Base-by-base conservation (phyloP, 2,888 invertebrate genomes). In the Osmoderma eremita region DNA sequence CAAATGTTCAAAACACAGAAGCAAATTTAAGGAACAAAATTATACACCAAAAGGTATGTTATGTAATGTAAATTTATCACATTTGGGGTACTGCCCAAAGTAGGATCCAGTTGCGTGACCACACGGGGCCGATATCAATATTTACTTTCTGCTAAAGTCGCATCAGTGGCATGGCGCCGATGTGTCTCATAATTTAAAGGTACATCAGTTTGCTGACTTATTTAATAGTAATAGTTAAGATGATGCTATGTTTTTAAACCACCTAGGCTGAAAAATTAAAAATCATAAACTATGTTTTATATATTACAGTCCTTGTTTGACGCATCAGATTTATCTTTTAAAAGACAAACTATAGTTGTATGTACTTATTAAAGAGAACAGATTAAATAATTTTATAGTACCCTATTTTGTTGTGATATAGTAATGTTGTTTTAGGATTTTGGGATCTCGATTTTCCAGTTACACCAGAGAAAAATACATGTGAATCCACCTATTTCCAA, bases 1-100 rank as follows among this genome's bases (percentile, higher is more conserved):
- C 45, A 58, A 64, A 61, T 68, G 67, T 45, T 68, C 67, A 22
- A 64, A 38, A 50, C 67, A 68, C 36, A 56, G 65, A 42, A 65
- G 58, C 15, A 65, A 58, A 56, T 56, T 56, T 49, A 39, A 65
- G 22, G 39, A 36, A 13, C 18, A 48, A 15, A 39, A 65, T 20
- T 65, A 30, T 30, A 65, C 65, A 15, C 56, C 49, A 13, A 39
- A 30, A 48, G 65, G 65, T 65, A 65, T 2, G n/a, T 45, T 8
- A 8, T 45, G 18, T 3, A 17, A 18, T 17, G 18, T 18, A 10
- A 48, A 17, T 2, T 18, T 48, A 18, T n/a, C n/a, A 18, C 10
- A 17, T 48, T 18, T 48, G 8, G 15, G 15, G 18, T 51, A 51
- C 18, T n/a, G 22, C 18, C n/a, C 3, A 42, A 13, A 3, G 13